These are phyloP conservation scores for Peromyscus nudipes DNA, from an alignment of 2,797 vertebrate genomes.

Conservation along the genomic window DNA sequence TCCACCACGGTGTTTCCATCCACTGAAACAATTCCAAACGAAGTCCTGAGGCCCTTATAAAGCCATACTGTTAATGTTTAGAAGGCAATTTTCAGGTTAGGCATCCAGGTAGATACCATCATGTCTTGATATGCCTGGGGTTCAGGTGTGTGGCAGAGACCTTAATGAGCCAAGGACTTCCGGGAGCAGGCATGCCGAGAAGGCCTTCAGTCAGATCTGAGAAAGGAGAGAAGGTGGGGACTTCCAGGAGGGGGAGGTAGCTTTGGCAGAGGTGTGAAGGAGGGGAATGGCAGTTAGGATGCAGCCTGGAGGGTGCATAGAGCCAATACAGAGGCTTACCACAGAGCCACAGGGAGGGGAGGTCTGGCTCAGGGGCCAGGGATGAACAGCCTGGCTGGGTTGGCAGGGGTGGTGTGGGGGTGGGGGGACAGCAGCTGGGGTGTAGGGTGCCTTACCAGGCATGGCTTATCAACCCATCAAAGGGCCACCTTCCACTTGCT, in stretches of 20 bases:
- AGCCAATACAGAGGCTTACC: not conserved
- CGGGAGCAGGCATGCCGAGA: not conserved
- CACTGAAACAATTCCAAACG: not conserved
- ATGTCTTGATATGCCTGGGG: not conserved
- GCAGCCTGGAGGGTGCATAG: not conserved
- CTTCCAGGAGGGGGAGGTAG: not conserved
- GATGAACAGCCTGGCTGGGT: not conserved
- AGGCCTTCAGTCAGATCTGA: not conserved
- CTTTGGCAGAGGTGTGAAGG: not conserved
- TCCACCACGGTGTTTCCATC: not conserved
- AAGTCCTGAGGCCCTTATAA: not conserved
- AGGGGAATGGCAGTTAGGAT: not conserved
- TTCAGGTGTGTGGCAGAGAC: not conserved
- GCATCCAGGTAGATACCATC: not conserved
- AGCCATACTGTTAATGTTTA: not conserved
- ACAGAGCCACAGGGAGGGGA: not conserved
- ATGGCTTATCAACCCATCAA: slow-evolving; percentile 75
- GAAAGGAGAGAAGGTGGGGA: not conserved
- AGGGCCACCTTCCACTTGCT: not conserved
- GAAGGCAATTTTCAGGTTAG: not conserved
- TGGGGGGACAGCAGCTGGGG: not conserved
- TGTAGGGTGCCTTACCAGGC: not conserved
- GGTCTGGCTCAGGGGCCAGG: not conserved
- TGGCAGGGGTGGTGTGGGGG: not conserved
- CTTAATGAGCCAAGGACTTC: not conserved